Percentiles rank a stretch among this genome's conserved stretches.
phyloP scores from a whole-genome alignment of 2,888 invertebrate species.

The Apodemia mormo region DNA sequence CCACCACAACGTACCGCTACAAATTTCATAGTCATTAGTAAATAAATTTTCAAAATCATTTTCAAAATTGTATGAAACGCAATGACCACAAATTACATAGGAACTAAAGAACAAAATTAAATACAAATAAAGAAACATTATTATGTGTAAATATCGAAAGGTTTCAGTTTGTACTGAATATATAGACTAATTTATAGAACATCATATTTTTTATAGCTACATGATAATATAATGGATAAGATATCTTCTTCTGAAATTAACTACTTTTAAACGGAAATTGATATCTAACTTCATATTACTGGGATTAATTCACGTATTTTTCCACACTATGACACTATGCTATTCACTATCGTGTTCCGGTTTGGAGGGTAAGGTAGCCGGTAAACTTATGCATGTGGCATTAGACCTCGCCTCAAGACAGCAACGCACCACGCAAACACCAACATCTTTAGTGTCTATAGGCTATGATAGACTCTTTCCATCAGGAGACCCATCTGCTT shows the following conservation, averaged over 20 bases:
- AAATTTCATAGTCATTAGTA: conserved; percentile 41
- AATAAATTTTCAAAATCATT: conserved; percentile 43
- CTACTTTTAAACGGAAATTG: neutral
- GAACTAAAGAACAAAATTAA: conserved; percentile 25
- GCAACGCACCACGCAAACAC: too few species aligned
- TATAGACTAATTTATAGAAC: neutral
- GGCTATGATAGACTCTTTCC: too few species aligned
- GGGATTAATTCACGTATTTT: neutral
- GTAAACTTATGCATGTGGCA: too few species aligned
- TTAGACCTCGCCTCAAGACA: too few species aligned
- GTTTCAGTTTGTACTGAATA: conserved; percentile 7
- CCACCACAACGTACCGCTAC: conserved; percentile 35
- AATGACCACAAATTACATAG: conserved; percentile 36
- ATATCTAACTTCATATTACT: neutral
- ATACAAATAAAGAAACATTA: neutral
- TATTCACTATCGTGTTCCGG: too few species aligned
- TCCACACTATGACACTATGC: too few species aligned
- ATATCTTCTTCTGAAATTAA: neutral
- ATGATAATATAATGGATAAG: conserved; percentile 6
- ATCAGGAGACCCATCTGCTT: too few species aligned
- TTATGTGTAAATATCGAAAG: neutral
- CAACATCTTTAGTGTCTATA: too few species aligned
- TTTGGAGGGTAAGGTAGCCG: too few species aligned
- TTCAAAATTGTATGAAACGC: conserved; percentile 51
- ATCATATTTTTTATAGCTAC: neutral